Conservation (phyloP, 2,888 invertebrate species). For the Dyspetes luteomarginatus region DNA sequence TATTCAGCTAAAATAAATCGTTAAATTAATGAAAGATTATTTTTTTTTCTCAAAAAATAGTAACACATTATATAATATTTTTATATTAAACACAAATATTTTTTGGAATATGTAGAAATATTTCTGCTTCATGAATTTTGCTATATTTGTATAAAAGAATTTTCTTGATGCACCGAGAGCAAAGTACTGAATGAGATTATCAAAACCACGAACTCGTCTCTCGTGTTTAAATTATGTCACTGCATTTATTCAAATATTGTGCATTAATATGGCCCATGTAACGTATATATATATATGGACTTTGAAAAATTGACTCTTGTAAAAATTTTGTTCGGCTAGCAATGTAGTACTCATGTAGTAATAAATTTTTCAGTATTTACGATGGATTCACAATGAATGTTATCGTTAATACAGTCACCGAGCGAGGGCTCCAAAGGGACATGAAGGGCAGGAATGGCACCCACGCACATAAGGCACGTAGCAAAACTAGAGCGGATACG, state of each 20-base stretch:
- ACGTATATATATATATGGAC: too few relatives aligned
- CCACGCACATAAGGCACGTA: conserved; percentile 7
- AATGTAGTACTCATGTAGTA: conserved; percentile 13
- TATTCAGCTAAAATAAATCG: too few relatives aligned
- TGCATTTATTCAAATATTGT: neutral
- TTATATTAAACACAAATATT: too few relatives aligned
- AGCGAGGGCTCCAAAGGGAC: neutral
- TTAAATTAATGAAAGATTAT: too few relatives aligned
- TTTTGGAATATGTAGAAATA: neutral
- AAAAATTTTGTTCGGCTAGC: neutral
- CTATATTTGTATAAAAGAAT: neutral
- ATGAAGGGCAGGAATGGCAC: neutral
- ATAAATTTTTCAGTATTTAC: conserved; percentile 14
- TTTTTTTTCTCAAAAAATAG: too few relatives aligned
- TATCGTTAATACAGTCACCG: neutral
- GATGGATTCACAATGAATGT: conserved; percentile 18
- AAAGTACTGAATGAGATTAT: too few relatives aligned
- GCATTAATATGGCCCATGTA: neutral
- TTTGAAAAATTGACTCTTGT: too few relatives aligned
- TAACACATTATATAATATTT: too few relatives aligned
- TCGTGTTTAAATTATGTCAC: neutral
- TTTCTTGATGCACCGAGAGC: too few relatives aligned
- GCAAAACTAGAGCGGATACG: conserved; percentile 6
- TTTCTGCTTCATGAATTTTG: neutral
- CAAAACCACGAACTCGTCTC: neutral